A percentile compares a stretch with the other conserved stretches of the same genome.
phyloP scores from a whole-genome alignment of 64 coral and sea anemone species.

The Dendronephthya gigantea region DNA sequence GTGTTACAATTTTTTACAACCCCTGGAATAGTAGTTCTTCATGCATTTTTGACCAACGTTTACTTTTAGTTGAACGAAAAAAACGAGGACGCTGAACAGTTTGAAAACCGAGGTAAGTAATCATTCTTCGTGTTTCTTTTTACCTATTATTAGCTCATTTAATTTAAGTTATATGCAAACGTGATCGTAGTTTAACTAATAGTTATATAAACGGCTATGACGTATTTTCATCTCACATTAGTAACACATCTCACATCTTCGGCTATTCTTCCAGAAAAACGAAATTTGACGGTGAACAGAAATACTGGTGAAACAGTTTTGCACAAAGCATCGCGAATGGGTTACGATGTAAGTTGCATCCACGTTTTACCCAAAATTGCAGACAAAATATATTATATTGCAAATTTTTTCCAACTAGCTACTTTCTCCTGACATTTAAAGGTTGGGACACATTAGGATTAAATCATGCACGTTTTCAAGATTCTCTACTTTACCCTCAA shows the following conservation, averaged over 20 bases:
- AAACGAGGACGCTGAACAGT: neutral
- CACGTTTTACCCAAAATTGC: neutral
- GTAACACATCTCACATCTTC: neutral
- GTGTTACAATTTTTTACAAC: neutral
- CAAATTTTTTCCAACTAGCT: too few species aligned
- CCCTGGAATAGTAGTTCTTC: neutral
- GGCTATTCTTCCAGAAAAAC: neutral
- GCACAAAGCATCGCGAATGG: conserved; percentile 84
- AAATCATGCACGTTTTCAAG: too few species aligned
- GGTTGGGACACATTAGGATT: too few species aligned
- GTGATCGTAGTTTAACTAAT: too few species aligned
- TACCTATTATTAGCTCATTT: neutral
- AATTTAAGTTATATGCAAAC: too few species aligned
- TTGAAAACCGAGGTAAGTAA: conserved; percentile 23
- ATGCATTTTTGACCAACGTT: neutral
- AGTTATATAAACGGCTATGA: too few species aligned
- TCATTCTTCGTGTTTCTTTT: neutral
- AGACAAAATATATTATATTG: too few species aligned
- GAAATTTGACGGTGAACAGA: conserved; percentile 52
- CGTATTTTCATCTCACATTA: too few species aligned
- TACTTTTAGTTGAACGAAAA: neutral
- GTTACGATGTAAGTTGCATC: conserved; percentile 66
- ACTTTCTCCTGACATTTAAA: too few species aligned
- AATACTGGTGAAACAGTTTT: conserved; percentile 93
- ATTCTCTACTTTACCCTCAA: too few species aligned